These are phyloP conservation scores for Bombus confusus DNA, from an alignment of 1,140 invertebrate genomes.

Conservation along the genomic window DNA sequence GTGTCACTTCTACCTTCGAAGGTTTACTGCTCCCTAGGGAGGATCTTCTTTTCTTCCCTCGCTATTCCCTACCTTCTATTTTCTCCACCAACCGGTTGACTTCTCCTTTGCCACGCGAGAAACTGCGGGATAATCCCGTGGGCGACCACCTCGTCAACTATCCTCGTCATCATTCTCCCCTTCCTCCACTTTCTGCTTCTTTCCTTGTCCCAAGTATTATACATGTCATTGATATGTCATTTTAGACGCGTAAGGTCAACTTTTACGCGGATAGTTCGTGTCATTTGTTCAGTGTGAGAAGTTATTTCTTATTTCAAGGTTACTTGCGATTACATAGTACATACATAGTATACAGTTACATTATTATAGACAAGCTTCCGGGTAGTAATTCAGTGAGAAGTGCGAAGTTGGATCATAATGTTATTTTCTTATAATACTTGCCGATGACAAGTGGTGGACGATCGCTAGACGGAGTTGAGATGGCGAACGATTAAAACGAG, in stretches of 20 bases:
- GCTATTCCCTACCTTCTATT: conserved; percentile 8
- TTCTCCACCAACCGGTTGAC: conserved; percentile 33
- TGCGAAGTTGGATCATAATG: no score
- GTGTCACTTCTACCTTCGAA: conserved; percentile 71
- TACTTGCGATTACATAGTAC: no score
- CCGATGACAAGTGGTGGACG: no score
- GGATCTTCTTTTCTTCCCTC: conserved; percentile 44
- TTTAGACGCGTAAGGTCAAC: no score
- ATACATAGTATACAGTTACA: no score
- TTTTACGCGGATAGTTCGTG: background rate
- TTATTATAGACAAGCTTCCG: no score
- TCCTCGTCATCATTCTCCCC: background rate
- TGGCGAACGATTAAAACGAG: no score
- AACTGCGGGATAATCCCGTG: conserved; percentile 39
- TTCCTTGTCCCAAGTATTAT: background rate
- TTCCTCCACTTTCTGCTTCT: background rate
- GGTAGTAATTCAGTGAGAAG: no score
- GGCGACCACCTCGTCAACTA: conserved; percentile 30
- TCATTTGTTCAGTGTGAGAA: background rate
- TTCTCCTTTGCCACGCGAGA: conserved; percentile 34
- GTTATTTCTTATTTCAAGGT: no score
- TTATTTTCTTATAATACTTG: no score
- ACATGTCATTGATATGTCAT: background rate
- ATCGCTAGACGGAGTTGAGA: no score
- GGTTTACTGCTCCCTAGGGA: conserved; percentile 71